Evolutionary conservation across 2,113 vertebrate species (phyloP).

Genomic region (Calidris pygmaea): DNA sequence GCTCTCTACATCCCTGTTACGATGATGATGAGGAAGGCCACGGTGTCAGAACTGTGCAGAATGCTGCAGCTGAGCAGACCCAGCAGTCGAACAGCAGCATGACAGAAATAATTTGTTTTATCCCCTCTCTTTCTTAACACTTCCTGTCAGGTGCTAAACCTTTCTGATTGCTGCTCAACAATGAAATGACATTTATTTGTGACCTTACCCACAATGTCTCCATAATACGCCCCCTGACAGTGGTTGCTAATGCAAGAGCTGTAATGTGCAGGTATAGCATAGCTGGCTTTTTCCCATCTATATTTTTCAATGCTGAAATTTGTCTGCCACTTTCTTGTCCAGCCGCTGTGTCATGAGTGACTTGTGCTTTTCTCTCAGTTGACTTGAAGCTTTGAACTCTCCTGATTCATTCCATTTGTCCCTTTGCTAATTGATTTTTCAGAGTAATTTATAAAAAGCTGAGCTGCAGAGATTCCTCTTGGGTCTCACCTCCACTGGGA

Average conservation of each 20-base stretch:
- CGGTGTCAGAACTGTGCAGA: neutral
- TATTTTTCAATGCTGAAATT: neutral
- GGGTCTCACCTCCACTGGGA: neutral
- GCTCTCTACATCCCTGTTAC: neutral
- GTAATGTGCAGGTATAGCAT: neutral
- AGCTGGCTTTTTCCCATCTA: neutral
- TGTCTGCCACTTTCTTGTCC: neutral
- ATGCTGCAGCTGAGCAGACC: neutral
- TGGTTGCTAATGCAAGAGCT: neutral
- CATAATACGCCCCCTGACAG: neutral
- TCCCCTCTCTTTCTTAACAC: neutral
- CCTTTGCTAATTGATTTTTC: constrained; percentile 34
- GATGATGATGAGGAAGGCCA: neutral
- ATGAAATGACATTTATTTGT: neutral
- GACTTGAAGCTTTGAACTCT: constrained; percentile 18
- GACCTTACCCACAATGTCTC: neutral
- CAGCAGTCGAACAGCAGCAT: neutral
- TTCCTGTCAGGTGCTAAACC: neutral
- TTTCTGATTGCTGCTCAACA: neutral
- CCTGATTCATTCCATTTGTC: neutral
- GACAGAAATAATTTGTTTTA: neutral
- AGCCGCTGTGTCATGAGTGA: neutral
- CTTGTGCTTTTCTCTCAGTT: constrained; percentile 2
- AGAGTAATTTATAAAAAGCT: neutral
- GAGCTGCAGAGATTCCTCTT: neutral